Base-by-base conservation (phyloP, 2,113 vertebrate genomes). In the Sphaerodactylus townsendi region DNA sequence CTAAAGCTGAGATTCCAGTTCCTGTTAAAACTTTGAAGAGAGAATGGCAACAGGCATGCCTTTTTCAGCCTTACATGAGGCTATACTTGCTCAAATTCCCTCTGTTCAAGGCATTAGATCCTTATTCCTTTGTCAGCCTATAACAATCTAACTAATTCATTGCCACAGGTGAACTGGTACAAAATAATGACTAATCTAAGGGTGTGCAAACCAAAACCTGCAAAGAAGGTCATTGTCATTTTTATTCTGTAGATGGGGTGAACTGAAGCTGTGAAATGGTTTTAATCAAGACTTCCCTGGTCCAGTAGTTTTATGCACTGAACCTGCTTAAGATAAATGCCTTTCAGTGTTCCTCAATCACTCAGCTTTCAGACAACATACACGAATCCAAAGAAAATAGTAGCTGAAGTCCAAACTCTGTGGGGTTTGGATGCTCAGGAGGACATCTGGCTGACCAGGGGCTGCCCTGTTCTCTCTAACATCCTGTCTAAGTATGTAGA, bases 271-370 rank as follows among this genome's bases (percentile, higher is more conserved):
- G 68, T 59, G 37, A 82, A 82, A 82, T 82, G 53, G 37, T 62
- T 62, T 81, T 59, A 71, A 56, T 81, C 68, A 71, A 56, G 48
- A 15, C 25, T 30, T 82, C 39, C 73, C 69, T 73, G 80, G 80
- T 39, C 50, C 50, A 82, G 41, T 33, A 62, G 69, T 44, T 59
- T 62, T 72, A 82, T 73, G 69, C 44, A 62, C 69, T 17, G 70
- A 46, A 64, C 28, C 69, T 19, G 41, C 30, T 64, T 73, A 44
- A 73, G 53, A 73, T 15, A 62, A 82, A 72, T 73, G 53, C 15
- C 39, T 62, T 46, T 37, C 19, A 59, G 25, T n/a, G 37, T 62
- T 59, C 3, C 8, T 19, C 50, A 73, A 23, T 30, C 2, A 37
- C 39, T 82, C 28, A 64, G 19, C 53, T 62, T 35, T 62, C 69